Base-by-base conservation (phyloP, 2,113 vertebrate species). In the Urocitellus parryii region DNA sequence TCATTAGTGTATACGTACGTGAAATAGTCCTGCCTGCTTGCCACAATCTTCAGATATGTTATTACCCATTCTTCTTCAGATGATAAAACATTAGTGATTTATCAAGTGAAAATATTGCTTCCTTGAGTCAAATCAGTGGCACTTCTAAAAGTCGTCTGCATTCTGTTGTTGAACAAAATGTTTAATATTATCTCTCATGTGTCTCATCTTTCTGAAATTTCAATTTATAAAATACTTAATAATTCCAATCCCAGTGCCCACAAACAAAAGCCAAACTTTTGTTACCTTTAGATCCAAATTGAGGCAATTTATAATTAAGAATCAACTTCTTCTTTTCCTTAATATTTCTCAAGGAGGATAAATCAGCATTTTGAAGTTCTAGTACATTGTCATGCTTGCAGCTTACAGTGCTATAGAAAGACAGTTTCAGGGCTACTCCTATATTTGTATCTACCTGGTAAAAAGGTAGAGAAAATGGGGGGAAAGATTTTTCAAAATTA, bases 241-340 rank as follows among this genome's bases (percentile, higher is more conserved):
- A 92, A 72, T 94, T 74, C 58, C n/a, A 84, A 34, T 56, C 56
- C 32, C 17, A 51, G 22, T 51, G 22, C 11, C n/a, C 20, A 65
- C 16, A 84, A 90, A 70, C 73, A 58, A 70, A 93, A 82, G 73
- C 48, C 29, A 82, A 1, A 63, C 29, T 39, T 8, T 83, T 92
- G 2, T 73, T 70, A 63, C 61, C 29, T 90, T 84, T 94, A 73
- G 76, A 58, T 88, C n/a, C 4, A 73, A 25, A 67, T 68, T 45
- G 68, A 91, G 92, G 63, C 4, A 48, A 48, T 61, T 93, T 81
- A 73, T 13, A 89, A 14, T 70, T 96, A 32, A 94, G 74, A 78
- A 24, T 90, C 68, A 72, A 0, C 89, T 95, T 80, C 29, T 2
- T 53, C 90, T 76, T 92, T 67, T 85, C 82, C 42, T 0, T 65